These are phyloP conservation scores for Scaptomyza pallida DNA, from an alignment of 1,140 invertebrate genomes.

Conservation along the genomic window DNA sequence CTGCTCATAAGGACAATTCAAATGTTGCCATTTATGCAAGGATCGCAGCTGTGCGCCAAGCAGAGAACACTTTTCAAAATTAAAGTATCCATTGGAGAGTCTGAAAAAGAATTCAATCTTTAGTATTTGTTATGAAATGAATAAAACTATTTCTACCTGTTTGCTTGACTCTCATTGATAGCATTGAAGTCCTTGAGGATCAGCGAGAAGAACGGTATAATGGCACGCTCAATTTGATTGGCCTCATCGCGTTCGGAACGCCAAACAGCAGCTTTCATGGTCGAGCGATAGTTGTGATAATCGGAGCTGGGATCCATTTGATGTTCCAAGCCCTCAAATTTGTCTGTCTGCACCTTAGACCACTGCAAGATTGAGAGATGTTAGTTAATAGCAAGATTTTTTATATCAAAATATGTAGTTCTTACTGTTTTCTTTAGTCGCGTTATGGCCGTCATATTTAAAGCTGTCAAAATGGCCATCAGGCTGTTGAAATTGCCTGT, in stretches of 20 bases:
- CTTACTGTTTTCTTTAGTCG: conserved; percentile 97
- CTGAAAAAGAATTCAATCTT: conserved; percentile 83
- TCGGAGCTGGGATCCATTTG: conserved; percentile 96
- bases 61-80: conserved; percentile 95
- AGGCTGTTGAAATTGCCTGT: conserved; percentile 99
- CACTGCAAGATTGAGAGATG: conserved; percentile 86
- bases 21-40: conserved; percentile 93
- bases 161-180: conserved; percentile 90
- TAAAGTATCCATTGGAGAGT: conserved; percentile 91
- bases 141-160: conserved; percentile 20
- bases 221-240: conserved; percentile 92
- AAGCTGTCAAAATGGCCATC: conserved; percentile 97
- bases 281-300: conserved; percentile 94
- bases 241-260: conserved; percentile 90
- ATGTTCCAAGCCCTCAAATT: conserved; percentile 94
- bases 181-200: conserved; percentile 96
- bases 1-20: conserved; percentile 93
- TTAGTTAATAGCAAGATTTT: background rate
- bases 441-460: conserved; percentile 95
- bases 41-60: conserved; percentile 92
- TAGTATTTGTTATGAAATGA: background rate
- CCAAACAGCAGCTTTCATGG: conserved; percentile 96
- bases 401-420: background rate
- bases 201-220: conserved; percentile 95
- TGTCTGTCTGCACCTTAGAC: conserved; percentile 93